A percentile compares a stretch with the other conserved stretches of the same genome.
These are phyloP conservation scores for Pseudochromis fuscus DNA, from an alignment of 2,797 vertebrate species.

Conservation along the genomic window DNA sequence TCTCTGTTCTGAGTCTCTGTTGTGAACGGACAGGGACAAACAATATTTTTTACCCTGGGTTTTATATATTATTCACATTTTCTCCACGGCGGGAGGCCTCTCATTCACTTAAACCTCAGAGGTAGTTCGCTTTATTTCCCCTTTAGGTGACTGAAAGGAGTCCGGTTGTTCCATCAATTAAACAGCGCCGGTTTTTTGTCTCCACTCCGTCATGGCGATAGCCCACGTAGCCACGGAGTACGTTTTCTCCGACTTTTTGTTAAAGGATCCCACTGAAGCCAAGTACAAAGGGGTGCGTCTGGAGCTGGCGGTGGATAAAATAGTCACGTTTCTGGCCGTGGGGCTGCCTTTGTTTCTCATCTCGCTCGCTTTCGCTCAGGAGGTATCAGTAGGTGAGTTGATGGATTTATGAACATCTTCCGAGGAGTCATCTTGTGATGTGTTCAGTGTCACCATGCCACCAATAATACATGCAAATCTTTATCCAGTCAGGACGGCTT, in stretches of 20 bases:
- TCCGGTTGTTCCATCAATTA: constrained; percentile 18
- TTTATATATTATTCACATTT: background rate
- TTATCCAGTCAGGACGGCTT: background rate
- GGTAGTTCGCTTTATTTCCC: background rate
- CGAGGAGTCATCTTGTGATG: background rate
- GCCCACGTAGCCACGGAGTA: constrained; percentile 95
- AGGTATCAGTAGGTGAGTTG: constrained; percentile 93
- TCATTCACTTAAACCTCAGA: background rate
- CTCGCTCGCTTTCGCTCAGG: constrained; percentile 96
- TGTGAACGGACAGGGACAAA: constrained; percentile 31
- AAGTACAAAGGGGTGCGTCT: constrained; percentile 93
- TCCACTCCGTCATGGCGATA: constrained; percentile 88
- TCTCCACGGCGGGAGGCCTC: background rate
- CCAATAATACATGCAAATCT: background rate
- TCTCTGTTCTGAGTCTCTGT: no score
- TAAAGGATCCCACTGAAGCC: constrained; percentile 91
- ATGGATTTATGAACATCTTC: background rate
- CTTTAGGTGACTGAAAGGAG: constrained; percentile 4
- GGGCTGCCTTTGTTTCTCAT: constrained; percentile 95
- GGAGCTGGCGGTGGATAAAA: constrained; percentile 94
- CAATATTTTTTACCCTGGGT: constrained; percentile 22
- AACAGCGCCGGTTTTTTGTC: constrained; percentile 41
- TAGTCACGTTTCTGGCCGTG: constrained; percentile 92
- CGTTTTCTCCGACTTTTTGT: constrained; percentile 95
- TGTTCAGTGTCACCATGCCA: background rate